Conservation (phyloP, 1,140 invertebrate genomes). For the Leguminivora glycinivorella region DNA sequence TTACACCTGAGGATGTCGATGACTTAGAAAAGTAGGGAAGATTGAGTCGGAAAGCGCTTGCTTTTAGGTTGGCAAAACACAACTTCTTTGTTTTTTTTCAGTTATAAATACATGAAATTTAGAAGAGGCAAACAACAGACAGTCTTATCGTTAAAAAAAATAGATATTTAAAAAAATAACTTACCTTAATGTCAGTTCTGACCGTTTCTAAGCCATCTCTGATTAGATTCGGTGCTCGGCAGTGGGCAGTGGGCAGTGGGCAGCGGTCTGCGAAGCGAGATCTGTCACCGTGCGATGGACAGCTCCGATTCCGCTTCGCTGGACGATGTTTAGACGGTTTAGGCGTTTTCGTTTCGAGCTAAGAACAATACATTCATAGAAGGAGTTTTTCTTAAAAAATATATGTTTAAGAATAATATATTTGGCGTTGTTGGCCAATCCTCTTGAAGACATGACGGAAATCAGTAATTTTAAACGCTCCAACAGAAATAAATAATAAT, state of each 20-base stretch:
- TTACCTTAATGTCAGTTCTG: background rate
- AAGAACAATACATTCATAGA: background rate
- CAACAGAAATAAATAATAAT: no score
- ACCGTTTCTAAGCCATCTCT: background rate
- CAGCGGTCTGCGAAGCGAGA: conserved; percentile 17
- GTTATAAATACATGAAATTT: no score
- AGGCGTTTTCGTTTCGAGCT: background rate
- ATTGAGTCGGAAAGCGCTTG: no score
- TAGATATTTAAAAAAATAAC: background rate
- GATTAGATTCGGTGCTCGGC: conserved; percentile 23
- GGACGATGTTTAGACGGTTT: conserved; percentile 11
- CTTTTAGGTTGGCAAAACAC: no score
- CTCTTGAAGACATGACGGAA: no score
- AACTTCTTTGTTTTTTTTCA: no score
- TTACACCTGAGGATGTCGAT: no score
- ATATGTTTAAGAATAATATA: background rate
- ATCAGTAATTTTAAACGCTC: no score
- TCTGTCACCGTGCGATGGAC: conserved; percentile 16
- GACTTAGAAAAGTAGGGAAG: no score
- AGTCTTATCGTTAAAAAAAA: no score
- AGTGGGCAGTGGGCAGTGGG: conserved; percentile 14
- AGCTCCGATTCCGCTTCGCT: conserved; percentile 16
- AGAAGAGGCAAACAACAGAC: no score
- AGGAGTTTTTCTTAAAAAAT: background rate
- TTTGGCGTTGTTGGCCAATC: background rate